These are phyloP conservation scores for Centroberyx gerrardi DNA, from an alignment of 2,797 vertebrate genomes.

Conservation along the genomic window DNA sequence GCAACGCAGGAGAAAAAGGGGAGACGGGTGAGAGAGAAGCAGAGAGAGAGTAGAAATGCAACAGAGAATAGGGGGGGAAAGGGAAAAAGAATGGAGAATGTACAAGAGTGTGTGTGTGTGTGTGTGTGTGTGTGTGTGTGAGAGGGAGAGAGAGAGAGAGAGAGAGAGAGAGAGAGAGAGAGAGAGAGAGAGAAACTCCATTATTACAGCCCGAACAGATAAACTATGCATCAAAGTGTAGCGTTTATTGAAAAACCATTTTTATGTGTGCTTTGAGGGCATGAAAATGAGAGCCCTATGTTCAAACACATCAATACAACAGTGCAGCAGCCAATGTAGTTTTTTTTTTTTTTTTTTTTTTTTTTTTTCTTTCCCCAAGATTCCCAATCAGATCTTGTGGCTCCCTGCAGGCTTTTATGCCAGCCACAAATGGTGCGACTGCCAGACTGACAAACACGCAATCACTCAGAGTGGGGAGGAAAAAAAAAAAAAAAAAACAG, in stretches of 20 bases:
- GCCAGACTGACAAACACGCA: constrained; percentile 82
- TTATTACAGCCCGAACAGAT: constrained; percentile 70
- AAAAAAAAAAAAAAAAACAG: constrained; percentile 40
- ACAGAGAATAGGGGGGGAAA: constrained; percentile 19
- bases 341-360: constrained; percentile 6
- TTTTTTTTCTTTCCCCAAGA: constrained; percentile 55
- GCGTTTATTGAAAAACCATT: constrained; percentile 76
- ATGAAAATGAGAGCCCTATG: constrained; percentile 77
- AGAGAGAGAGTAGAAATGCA: neutral
- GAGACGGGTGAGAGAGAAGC: constrained; percentile 2
- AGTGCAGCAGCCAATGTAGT: constrained; percentile 59
- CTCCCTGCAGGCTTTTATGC: constrained; percentile 84
- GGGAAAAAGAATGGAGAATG: neutral
- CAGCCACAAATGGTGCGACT: constrained; percentile 80
- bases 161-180: constrained; percentile 6
- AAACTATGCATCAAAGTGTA: constrained; percentile 77
- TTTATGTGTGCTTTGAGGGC: constrained; percentile 76
- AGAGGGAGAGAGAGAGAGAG: constrained; percentile 8
- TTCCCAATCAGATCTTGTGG: constrained; percentile 85
- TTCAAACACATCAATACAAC: constrained; percentile 77
- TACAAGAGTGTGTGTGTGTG: neutral
- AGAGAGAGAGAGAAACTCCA: constrained; percentile 39
- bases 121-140: neutral
- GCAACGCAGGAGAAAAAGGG: neutral
- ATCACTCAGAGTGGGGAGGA: constrained; percentile 73